A percentile compares a stretch with the other conserved stretches of the same genome.
Evolutionary conservation across 2,888 invertebrate species (phyloP).

Genomic region (Thereva nobilitata): DNA sequence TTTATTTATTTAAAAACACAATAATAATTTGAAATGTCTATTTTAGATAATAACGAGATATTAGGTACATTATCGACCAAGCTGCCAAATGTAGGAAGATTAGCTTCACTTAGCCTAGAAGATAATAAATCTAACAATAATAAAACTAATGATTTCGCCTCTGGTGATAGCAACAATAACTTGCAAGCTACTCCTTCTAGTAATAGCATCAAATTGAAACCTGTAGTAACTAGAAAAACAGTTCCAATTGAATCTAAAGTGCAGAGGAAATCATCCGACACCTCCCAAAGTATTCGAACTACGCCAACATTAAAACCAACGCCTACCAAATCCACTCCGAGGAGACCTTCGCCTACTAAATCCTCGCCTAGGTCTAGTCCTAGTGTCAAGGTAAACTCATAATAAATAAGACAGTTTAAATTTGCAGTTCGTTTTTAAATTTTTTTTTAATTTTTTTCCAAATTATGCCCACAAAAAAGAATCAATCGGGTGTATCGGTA

Average conservation of each 20-base stretch:
- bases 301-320: conserved; percentile 31
- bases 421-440: no score
- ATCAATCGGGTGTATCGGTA: no score
- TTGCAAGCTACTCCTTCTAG: conserved; percentile 11
- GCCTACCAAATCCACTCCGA: neutral
- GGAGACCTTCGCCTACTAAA: conserved; percentile 1
- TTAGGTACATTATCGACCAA: neutral
- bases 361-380: conserved; percentile 34
- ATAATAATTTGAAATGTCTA: neutral
- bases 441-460: no score
- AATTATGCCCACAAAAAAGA: no score
- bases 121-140: conserved; percentile 7
- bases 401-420: no score
- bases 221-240: conserved; percentile 52
- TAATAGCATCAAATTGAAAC: conserved; percentile 50
- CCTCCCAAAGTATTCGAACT: conserved; percentile 24
- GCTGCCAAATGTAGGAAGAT: conserved; percentile 28
- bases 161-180: conserved; percentile 47
- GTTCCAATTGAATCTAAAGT: conserved; percentile 45
- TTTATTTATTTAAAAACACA: neutral
- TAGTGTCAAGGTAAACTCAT: conserved; percentile 23
- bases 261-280: conserved; percentile 15
- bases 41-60: neutral
- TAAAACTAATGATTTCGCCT: conserved; percentile 14
- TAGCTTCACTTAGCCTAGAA: no score